Percentiles rank a stretch among this genome's conserved stretches.
Conservation (phyloP, 2,113 vertebrate species). For the Hyaena hyaena region DNA sequence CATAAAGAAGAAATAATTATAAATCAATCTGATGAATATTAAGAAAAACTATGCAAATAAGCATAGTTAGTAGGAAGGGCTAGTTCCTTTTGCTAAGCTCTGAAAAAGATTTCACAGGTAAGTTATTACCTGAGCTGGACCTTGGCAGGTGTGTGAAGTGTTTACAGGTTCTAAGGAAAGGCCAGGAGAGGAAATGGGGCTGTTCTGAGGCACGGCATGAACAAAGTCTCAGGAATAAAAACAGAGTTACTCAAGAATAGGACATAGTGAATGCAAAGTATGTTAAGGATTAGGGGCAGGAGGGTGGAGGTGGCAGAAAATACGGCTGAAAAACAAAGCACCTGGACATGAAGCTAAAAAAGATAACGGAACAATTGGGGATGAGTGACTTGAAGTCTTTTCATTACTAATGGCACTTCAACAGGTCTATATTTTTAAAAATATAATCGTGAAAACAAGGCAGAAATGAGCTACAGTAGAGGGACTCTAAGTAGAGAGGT, state of each 20-base stretch:
- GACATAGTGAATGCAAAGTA: rapidly evolving
- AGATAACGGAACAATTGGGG: not conserved
- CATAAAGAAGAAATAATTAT: not conserved
- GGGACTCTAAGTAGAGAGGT: not conserved
- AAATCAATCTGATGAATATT: not conserved
- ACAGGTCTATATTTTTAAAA: not conserved
- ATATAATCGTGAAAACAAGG: not conserved
- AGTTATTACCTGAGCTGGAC: not conserved
- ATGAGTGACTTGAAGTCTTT: not conserved
- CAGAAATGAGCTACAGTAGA: not conserved
- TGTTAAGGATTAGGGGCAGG: not conserved
- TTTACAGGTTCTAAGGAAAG: not conserved
- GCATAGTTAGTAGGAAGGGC: not conserved
- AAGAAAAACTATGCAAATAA: not conserved
- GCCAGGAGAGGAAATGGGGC: not conserved
- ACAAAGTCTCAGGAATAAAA: not conserved
- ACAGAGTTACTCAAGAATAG: not conserved
- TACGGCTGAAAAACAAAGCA: not conserved
- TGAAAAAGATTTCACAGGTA: not conserved
- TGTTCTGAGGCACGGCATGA: not conserved
- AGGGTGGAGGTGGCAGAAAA: not conserved
- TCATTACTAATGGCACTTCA: not conserved
- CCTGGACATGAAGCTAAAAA: not conserved
- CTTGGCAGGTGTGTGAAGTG: not conserved
- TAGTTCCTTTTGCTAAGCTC: not conserved